phyloP scores from a whole-genome alignment of 2,888 invertebrate species.

The Seira sanloemensis region DNA sequence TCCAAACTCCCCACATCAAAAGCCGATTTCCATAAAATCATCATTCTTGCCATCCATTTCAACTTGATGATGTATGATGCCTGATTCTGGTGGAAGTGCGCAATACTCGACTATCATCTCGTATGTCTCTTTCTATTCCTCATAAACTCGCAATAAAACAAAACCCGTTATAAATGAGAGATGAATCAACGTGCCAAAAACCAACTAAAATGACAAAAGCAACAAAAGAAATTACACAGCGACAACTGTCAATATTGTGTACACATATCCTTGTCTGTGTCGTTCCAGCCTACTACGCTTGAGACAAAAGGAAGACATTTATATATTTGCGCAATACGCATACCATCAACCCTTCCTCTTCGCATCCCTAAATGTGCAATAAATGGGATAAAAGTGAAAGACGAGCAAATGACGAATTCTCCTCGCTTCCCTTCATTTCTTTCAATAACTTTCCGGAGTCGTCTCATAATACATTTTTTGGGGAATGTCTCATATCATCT shows the following conservation, averaged over 20 bases:
- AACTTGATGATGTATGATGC: no score
- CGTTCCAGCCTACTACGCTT: background rate
- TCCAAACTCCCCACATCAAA: no score
- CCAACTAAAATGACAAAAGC: background rate
- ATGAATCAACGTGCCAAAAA: no score
- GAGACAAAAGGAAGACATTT: background rate
- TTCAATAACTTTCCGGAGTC: conserved; percentile 44
- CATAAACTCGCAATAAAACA: no score
- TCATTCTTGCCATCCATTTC: no score
- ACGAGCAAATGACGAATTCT: conserved; percentile 59
- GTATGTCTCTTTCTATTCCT: no score
- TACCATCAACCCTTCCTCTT: conserved; percentile 8
- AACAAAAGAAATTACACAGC: no score
- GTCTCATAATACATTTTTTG: background rate
- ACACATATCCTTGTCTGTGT: background rate
- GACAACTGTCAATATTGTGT: background rate
- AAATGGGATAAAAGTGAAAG: background rate
- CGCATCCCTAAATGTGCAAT: conserved; percentile 24
- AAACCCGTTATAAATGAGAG: no score
- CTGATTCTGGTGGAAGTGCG: no score
- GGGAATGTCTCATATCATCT: background rate
- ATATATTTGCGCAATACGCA: background rate
- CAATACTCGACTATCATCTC: no score
- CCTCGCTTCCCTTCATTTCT: conserved; percentile 28
- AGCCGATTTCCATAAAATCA: no score